Evolutionary conservation across 2,113 vertebrate species (phyloP), one percentile per base, ranked within the genome.

Genomic region (Paramisgurnus dabryanus): DNA sequence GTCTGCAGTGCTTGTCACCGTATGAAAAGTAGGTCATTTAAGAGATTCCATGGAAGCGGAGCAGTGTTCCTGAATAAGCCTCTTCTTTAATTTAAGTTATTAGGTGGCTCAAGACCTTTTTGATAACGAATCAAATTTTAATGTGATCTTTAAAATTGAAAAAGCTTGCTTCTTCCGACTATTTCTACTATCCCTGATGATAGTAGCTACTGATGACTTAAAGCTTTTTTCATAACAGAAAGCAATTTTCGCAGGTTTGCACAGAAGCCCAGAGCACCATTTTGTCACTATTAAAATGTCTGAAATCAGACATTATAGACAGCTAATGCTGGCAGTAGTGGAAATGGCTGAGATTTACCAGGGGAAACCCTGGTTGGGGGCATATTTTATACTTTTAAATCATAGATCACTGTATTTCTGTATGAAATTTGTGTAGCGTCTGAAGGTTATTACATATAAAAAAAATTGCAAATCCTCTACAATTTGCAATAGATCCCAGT

Each of bases 11-110:
- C 41, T 45, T 61, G 71, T 74, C 40, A 60, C 13, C 40, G 17
- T 15, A 61, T 47, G 58, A 75, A 47, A 75, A 75, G 40, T 75
- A 63, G 72, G 58, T 63, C 41, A 63, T 47, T 63, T n/a, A 47
- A 75, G 41, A 63, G 72, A 43, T 63, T 75, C 57, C 58, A 45
- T 47, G 17, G 57, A 74, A 74, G 57, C 61, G 57, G n/a, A 63
- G 40, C 55, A 45, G 58, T 58, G 53, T 63, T 75, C 61, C 72
- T 60, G 63, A 75, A 61, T 75, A 7, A 47, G 41, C 57, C 18
- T 63, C 57, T 18, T 75, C 18, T 13, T 47, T 75, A 63, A 63
- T 75, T 75, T n/a, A 75, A 47, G 45, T 45, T 9, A 45, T 63
- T 61, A 7, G 72, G 61, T 15, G 11, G 55, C 71, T 43, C 47